Conservation (phyloP, 2,113 vertebrate genomes). For the Amblyopsis rosae region DNA sequence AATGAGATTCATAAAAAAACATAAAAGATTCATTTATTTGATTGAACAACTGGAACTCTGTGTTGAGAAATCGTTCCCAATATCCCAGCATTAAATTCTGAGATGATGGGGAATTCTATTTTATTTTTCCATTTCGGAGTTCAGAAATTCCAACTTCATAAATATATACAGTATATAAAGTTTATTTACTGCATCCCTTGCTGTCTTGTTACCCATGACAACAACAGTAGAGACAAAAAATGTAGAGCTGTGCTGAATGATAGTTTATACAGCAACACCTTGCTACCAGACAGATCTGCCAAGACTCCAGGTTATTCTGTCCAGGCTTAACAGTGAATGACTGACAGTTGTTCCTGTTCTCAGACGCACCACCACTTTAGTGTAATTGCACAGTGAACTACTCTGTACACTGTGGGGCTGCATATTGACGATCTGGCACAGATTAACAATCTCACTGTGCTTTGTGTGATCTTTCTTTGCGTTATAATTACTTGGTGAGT, state of each 20-base stretch:
- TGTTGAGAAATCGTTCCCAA: too few relatives aligned
- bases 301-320: too few relatives aligned
- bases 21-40: too few relatives aligned
- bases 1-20: too few relatives aligned
- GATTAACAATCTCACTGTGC: constrained; percentile 75
- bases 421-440: constrained; percentile 64
- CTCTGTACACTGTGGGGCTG: constrained; percentile 82
- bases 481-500: constrained; percentile 83
- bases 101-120: too few relatives aligned
- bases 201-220: constrained; percentile 67
- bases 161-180: too few relatives aligned
- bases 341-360: constrained; percentile 75
- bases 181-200: neutral
- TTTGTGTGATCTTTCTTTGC: constrained; percentile 81
- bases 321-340: constrained; percentile 84
- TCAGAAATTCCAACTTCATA: too few relatives aligned
- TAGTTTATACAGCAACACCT: too few relatives aligned
- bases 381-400: constrained; percentile 85
- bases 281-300: too few relatives aligned
- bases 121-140: too few relatives aligned
- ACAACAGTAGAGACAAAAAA: constrained; percentile 57
- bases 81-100: too few relatives aligned
- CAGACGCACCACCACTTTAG: constrained; percentile 49
- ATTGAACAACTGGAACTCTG: too few relatives aligned
- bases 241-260: constrained; percentile 59